phyloP scores from a whole-genome alignment of 2,888 invertebrate species.

The Tachina lurida region DNA sequence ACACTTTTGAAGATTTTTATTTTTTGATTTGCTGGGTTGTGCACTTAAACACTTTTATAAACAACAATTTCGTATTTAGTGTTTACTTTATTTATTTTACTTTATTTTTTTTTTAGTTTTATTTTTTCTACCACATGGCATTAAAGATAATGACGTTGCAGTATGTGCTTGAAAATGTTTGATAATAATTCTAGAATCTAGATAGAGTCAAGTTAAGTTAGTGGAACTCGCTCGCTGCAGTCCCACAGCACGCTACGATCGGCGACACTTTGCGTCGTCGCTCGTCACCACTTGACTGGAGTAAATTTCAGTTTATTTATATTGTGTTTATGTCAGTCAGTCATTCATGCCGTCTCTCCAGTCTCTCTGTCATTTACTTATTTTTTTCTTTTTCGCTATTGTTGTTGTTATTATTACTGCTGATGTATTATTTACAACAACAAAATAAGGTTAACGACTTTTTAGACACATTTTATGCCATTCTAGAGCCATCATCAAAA shows the following conservation, averaged over 20 bases:
- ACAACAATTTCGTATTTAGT: conserved; percentile 18
- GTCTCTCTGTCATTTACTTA: conserved; percentile 30
- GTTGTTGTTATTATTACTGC: conserved; percentile 51
- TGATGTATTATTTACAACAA: conserved; percentile 62
- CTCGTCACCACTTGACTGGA: conserved; percentile 39
- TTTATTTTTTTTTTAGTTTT: conserved; percentile 17
- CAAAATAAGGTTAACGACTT: conserved; percentile 71
- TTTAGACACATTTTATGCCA: conserved; percentile 67
- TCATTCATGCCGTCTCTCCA: too few species aligned
- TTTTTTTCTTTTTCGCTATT: conserved; percentile 20
- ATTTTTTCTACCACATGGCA: conserved; percentile 51
- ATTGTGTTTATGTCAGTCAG: conserved; percentile 10
- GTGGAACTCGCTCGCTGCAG: conserved; percentile 7
- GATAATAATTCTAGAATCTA: conserved; percentile 61
- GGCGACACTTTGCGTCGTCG: conserved; percentile 10
- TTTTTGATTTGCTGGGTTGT: too few species aligned
- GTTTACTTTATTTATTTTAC: conserved; percentile 20
- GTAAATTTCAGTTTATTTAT: conserved; percentile 41
- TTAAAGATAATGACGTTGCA: conserved; percentile 68
- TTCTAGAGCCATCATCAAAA: conserved; percentile 63
- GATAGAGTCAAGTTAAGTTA: conserved; percentile 47
- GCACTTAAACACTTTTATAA: neutral
- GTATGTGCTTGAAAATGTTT: conserved; percentile 49
- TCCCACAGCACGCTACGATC: conserved; percentile 13
- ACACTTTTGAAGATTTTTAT: too few species aligned